phyloP scores from a whole-genome alignment of 1,140 invertebrate genomes.

The Lucilia cuprina region DNA sequence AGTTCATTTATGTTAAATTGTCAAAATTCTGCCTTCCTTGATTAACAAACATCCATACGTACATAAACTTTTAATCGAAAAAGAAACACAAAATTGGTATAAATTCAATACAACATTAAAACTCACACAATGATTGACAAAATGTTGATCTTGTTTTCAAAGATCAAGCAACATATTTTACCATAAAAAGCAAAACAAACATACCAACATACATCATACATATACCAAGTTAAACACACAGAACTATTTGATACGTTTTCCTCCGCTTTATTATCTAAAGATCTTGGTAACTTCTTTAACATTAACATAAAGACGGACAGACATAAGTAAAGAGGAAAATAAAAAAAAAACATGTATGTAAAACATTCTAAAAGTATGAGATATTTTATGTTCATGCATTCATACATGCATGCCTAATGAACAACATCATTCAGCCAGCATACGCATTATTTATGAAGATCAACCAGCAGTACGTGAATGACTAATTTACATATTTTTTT shows the following conservation, averaged over 20 bases:
- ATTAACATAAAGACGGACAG: conserved; percentile 23
- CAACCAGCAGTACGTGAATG: conserved; percentile 8
- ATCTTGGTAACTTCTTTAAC: conserved; percentile 28
- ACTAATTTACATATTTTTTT: not conserved
- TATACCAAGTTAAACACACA: no score
- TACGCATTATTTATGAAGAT: conserved; percentile 41
- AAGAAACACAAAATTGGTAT: not conserved
- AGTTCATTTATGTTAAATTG: not conserved
- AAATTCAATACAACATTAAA: not conserved
- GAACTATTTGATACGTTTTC: not conserved
- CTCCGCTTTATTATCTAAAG: conserved; percentile 12
- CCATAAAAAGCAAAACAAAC: no score
- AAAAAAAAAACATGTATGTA: not conserved
- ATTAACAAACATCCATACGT: not conserved
- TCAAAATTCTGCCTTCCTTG: not conserved
- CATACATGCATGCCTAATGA: conserved; percentile 6
- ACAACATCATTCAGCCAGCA: conserved; percentile 5
- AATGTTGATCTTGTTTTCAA: conserved; percentile 27
- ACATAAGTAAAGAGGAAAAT: not conserved
- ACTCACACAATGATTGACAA: conserved; percentile 31
- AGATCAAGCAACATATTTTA: not conserved
- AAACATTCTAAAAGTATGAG: not conserved
- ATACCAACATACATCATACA: no score
- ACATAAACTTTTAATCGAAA: no score
- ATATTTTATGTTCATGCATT: not conserved